A percentile compares a stretch with the other conserved stretches of the same genome.
phyloP scores from a whole-genome alignment of 2,113 vertebrate species.

The Dasyprocta punctata region DNA sequence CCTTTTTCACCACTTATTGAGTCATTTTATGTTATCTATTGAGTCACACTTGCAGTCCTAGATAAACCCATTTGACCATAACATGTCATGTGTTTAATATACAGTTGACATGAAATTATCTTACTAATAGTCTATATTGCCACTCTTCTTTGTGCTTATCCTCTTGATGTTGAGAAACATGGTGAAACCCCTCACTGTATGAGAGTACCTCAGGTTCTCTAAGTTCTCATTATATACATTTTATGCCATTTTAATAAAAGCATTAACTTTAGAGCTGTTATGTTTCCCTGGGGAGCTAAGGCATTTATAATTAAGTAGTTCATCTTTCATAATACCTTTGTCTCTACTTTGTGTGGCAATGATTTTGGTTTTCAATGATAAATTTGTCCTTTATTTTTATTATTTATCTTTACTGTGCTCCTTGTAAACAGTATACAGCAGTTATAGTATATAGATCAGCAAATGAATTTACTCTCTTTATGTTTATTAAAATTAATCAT shows the following conservation, averaged over 20 bases:
- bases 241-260: neutral
- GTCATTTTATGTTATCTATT: neutral
- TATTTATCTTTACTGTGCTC: neutral
- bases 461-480: neutral
- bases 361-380: neutral
- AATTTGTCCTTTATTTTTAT: neutral
- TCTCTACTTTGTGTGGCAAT: neutral
- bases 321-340: neutral
- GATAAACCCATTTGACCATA: neutral
- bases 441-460: neutral
- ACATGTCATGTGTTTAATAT: neutral
- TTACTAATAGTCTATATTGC: neutral
- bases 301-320: neutral
- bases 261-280: neutral
- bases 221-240: neutral
- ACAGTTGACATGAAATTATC: neutral
- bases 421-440: neutral
- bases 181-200: neutral
- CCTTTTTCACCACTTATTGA: neutral
- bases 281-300: neutral
- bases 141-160: neutral
- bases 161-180: neutral
- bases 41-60: neutral
- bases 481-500: neutral
- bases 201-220: neutral